phyloP scores from a whole-genome alignment of 2,113 vertebrate species.

The Cyanoliseus patagonus region DNA sequence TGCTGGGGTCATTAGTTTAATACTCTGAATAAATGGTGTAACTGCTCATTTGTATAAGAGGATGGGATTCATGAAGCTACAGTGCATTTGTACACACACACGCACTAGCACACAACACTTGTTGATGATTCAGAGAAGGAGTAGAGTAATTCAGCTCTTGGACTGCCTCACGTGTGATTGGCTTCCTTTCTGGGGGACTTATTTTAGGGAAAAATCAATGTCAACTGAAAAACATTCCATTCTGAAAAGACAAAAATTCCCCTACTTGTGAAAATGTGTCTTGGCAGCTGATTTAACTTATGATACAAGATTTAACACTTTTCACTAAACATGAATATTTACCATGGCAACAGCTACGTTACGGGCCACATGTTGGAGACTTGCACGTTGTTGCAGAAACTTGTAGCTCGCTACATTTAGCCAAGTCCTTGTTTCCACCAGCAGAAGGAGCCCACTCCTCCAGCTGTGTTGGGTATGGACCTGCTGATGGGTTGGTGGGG shows the following conservation, averaged over 20 bases:
- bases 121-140: constrained; percentile 72
- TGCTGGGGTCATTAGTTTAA: neutral
- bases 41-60: neutral
- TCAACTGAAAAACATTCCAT: constrained; percentile 73
- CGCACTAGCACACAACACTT: constrained; percentile 69
- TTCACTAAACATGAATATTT: constrained; percentile 80
- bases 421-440: constrained; percentile 68
- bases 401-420: constrained; percentile 67
- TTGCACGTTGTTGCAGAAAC: constrained; percentile 69
- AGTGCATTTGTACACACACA: constrained; percentile 66
- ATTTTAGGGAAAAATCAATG: constrained; percentile 75
- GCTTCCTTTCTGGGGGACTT: constrained; percentile 72
- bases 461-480: neutral
- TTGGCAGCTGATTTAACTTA: constrained; percentile 79
- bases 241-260: constrained; percentile 77
- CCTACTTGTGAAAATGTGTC: constrained; percentile 77
- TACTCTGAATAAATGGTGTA: neutral
- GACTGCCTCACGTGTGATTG: constrained; percentile 72
- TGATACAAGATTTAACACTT: constrained; percentile 78
- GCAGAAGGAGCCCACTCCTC: constrained; percentile 58
- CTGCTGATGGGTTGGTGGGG: neutral
- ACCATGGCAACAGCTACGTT: constrained; percentile 81
- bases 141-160: constrained; percentile 76
- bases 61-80: constrained; percentile 32
- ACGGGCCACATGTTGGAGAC: constrained; percentile 72